A percentile compares a stretch with the other conserved stretches of the same genome.
Evolutionary conservation across 2,888 invertebrate species (phyloP).

Genomic region (Nemapogon koenigi): DNA sequence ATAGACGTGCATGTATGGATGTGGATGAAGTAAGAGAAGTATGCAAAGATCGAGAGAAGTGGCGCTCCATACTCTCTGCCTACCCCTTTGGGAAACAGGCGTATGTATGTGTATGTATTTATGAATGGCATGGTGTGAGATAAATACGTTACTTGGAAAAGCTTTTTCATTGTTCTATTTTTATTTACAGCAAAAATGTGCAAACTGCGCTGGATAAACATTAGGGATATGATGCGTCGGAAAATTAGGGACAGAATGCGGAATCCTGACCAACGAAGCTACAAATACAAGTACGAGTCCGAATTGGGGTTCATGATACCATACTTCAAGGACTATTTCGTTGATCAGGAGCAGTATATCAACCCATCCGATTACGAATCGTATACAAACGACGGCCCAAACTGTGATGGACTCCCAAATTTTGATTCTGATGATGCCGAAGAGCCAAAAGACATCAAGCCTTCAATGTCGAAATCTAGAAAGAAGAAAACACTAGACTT

Average conservation of each 20-base stretch:
- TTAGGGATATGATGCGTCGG: conserved; percentile 47
- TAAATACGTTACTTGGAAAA: too few species aligned
- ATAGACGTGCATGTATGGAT: too few species aligned
- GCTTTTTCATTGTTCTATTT: too few species aligned
- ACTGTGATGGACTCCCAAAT: conserved; percentile 25
- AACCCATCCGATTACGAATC: conserved; percentile 31
- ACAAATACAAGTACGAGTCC: conserved; percentile 48
- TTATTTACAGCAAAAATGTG: conserved; percentile 33
- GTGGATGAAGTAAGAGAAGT: too few species aligned
- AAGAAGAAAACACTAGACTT: conserved; percentile 22
- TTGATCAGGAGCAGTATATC: conserved; percentile 22
- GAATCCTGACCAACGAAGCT: conserved; percentile 28
- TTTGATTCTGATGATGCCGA: conserved; percentile 18
- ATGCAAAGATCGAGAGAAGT: too few species aligned
- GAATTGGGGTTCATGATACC: conserved; percentile 42
- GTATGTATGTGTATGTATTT: too few species aligned
- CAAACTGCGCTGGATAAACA: conserved; percentile 49
- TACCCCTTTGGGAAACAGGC: too few species aligned
- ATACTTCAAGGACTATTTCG: conserved; percentile 29
- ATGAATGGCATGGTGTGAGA: too few species aligned
- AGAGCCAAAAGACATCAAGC: conserved; percentile 24
- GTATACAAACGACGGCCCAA: conserved; percentile 22
- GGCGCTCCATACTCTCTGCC: too few species aligned
- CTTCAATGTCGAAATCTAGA: conserved; percentile 18
- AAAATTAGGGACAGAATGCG: conserved; percentile 34